Evolutionary conservation across 2,888 invertebrate species (phyloP).

Genomic region (Amiota communis): DNA sequence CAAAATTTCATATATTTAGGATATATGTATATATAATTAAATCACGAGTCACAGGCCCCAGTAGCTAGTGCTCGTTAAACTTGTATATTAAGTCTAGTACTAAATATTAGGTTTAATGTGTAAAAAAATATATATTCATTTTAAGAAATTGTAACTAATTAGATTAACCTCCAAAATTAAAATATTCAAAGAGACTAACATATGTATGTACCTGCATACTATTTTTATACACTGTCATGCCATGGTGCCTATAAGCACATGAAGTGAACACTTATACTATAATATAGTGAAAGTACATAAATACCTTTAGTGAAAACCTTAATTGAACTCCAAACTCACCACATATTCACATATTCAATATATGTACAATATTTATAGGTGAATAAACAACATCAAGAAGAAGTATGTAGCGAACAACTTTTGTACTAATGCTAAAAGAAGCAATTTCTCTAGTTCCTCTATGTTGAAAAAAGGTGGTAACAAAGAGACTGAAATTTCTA

Average conservation of each 20-base stretch:
- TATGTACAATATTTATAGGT: not conserved
- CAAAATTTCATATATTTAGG: too few species aligned
- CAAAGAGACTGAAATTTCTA: not conserved
- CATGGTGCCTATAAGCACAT: not conserved
- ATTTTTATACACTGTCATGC: not conserved
- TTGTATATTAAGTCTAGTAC: too few species aligned
- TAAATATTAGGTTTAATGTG: too few species aligned
- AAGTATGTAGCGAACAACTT: constrained; percentile 5
- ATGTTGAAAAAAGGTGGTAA: not conserved
- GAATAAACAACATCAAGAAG: constrained; percentile 21
- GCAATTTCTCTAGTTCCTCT: not conserved
- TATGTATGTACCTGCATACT: not conserved
- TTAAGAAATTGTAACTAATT: too few species aligned
- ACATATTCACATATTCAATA: too few species aligned
- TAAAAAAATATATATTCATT: too few species aligned
- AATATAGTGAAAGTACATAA: not conserved
- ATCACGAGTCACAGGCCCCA: too few species aligned
- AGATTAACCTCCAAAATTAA: too few species aligned
- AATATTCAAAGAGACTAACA: too few species aligned
- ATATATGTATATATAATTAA: too few species aligned
- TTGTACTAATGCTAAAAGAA: too few species aligned
- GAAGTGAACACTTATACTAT: not conserved
- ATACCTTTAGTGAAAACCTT: not conserved
- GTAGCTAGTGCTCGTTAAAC: too few species aligned
- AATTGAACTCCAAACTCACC: not conserved